These are phyloP conservation scores for Agriopis aurantiaria DNA, from an alignment of 2,888 invertebrate genomes.

Conservation along the genomic window DNA sequence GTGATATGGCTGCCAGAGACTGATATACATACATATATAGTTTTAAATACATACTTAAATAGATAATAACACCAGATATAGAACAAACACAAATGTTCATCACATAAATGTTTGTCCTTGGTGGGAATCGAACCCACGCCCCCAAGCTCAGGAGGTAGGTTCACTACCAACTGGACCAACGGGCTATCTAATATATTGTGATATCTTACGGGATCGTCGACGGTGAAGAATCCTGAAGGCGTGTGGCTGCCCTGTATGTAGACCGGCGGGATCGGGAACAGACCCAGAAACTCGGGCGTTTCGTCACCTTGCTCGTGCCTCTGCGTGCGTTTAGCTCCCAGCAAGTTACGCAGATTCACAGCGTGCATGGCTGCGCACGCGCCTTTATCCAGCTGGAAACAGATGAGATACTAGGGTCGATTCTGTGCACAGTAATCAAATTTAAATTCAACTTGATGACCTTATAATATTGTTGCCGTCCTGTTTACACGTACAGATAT, in stretches of 20 bases:
- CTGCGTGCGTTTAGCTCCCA: constrained; percentile 97
- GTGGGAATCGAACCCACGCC: no score
- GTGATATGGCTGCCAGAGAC: no score
- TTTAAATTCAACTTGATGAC: no score
- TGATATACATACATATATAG: no score
- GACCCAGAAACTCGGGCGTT: constrained; percentile 96
- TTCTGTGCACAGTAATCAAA: no score
- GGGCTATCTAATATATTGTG: no score
- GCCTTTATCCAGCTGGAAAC: constrained; percentile 94
- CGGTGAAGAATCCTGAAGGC: constrained; percentile 98
- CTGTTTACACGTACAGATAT: no score
- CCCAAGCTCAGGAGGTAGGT: no score
- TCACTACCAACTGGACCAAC: background rate
- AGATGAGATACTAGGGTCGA: background rate
- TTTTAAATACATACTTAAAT: no score
- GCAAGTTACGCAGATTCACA: constrained; percentile 97
- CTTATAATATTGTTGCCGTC: no score
- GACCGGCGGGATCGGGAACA: constrained; percentile 96
- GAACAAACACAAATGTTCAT: no score
- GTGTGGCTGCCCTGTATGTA: constrained; percentile 99
- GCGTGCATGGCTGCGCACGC: constrained; percentile 99
- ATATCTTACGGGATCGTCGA: constrained; percentile 93
- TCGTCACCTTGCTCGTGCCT: constrained; percentile 99
- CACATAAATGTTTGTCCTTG: background rate
- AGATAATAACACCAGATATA: no score